Evolutionary conservation across 2,113 vertebrate genomes (phyloP).

Genomic region (Grallaria varia): DNA sequence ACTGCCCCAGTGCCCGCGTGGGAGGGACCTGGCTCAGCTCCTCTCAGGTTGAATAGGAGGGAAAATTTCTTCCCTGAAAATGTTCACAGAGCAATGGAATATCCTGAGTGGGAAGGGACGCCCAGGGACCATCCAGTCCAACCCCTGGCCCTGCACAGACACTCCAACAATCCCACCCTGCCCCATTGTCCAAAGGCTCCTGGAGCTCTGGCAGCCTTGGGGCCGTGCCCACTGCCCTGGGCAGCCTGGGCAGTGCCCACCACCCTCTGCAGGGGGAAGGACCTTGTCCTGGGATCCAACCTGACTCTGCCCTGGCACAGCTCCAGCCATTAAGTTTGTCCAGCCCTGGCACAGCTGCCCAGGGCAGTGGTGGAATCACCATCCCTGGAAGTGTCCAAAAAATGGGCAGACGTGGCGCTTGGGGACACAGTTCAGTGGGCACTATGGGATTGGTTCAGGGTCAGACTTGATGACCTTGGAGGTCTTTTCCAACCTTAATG

Average conservation of each 20-base stretch:
- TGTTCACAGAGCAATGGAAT: neutral
- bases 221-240: neutral
- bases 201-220: neutral
- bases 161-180: neutral
- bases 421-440: neutral
- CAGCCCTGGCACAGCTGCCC: neutral
- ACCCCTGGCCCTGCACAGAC: neutral
- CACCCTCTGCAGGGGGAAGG: neutral
- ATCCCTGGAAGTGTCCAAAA: neutral
- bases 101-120: fast-evolving
- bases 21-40: neutral
- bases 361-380: neutral
- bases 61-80: neutral
- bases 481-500: neutral
- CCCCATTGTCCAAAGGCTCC: neutral
- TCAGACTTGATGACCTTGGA: neutral
- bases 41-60: fast-evolving
- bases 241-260: neutral
- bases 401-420: neutral
- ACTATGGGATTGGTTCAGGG: neutral
- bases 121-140: neutral
- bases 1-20: fast-evolving
- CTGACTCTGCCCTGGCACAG: neutral
- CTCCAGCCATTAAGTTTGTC: no score
- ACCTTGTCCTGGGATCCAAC: fast-evolving